Evolutionary conservation across 2,113 vertebrate species (phyloP).

Genomic region (Jacana jacana): DNA sequence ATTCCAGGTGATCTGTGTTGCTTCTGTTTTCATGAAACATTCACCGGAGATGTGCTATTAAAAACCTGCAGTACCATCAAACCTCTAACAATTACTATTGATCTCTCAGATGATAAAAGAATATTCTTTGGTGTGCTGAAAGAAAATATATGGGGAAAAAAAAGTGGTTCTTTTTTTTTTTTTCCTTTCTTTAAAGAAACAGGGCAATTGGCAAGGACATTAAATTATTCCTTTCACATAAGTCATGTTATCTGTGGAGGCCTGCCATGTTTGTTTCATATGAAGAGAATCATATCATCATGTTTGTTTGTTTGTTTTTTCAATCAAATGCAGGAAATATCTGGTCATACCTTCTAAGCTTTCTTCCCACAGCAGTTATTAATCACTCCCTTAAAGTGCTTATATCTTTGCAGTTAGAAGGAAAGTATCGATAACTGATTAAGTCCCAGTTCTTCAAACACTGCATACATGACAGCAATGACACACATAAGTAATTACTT

Average conservation of each 20-base stretch:
- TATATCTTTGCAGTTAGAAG: not conserved
- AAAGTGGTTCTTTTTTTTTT: not conserved
- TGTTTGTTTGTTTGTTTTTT: not conserved
- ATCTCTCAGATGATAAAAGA: not conserved
- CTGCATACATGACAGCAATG: not conserved
- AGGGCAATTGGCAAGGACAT: not conserved
- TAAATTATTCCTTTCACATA: not conserved
- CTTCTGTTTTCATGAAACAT: not conserved
- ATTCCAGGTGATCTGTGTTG: not conserved
- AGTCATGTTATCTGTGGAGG: not conserved
- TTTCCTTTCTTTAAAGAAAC: not conserved
- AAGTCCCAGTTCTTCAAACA: not conserved
- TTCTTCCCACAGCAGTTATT: conserved; percentile 12
- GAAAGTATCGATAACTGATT: not conserved
- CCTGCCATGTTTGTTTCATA: conserved; percentile 16
- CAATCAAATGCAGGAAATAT: conserved; percentile 1
- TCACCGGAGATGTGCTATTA: not conserved
- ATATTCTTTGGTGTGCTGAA: not conserved
- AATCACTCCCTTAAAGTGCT: not conserved
- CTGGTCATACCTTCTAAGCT: not conserved
- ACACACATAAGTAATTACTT: not conserved
- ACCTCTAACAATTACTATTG: not conserved
- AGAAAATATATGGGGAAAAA: not conserved
- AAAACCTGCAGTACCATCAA: not conserved
- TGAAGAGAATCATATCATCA: not conserved